Percentiles rank a stretch among this genome's conserved stretches.
phyloP scores from a whole-genome alignment of 2,888 invertebrate species.

The Drosophila gaucha region DNA sequence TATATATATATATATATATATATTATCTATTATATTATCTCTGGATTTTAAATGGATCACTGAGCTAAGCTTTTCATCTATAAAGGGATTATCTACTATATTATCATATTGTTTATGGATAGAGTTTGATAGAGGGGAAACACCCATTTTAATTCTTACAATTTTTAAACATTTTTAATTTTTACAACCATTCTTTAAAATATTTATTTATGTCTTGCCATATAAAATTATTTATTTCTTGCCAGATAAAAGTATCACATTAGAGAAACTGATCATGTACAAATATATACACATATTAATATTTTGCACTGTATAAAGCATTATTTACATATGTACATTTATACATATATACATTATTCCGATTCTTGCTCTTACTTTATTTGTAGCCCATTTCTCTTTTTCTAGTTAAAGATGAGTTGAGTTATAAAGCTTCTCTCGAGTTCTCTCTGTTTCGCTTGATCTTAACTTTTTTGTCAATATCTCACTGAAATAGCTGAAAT shows the following conservation, averaged over 20 bases:
- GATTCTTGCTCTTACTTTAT: background rate
- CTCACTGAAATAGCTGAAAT: slow-evolving; percentile 13
- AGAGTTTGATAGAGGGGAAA: no score
- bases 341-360: no score
- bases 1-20: no score
- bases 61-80: background rate
- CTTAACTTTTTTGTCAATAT: background rate
- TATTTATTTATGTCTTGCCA: no score
- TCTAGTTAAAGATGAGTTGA: background rate
- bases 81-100: background rate
- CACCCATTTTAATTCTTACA: no score
- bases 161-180: no score
- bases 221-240: no score
- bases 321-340: background rate
- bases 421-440: background rate
- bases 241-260: no score
- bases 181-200: no score
- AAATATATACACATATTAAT: background rate
- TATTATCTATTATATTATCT: no score
- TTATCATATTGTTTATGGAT: no score
- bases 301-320: background rate
- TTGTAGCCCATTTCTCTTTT: background rate
- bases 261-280: no score
- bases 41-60: slow-evolving; percentile 2
- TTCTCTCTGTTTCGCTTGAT: background rate